These are phyloP conservation scores for Amorpha juglandis DNA, from an alignment of 2,888 invertebrate species.

Conservation along the genomic window DNA sequence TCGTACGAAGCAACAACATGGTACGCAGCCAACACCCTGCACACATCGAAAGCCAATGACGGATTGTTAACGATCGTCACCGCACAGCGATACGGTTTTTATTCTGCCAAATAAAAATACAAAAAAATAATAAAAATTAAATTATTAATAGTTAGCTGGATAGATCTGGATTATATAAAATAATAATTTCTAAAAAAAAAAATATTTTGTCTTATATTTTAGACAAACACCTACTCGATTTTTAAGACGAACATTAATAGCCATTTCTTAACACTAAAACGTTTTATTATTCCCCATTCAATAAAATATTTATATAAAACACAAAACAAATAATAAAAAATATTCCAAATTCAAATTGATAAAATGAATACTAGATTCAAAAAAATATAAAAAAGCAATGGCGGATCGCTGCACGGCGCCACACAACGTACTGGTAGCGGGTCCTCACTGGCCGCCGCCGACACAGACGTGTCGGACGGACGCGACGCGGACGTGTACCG, in stretches of 20 bases:
- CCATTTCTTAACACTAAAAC: too few relatives aligned
- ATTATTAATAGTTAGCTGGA: too few relatives aligned
- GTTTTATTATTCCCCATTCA: too few relatives aligned
- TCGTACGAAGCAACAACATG: constrained; percentile 50
- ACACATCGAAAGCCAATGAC: constrained; percentile 79
- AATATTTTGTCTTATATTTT: too few relatives aligned
- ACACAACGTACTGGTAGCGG: constrained; percentile 79
- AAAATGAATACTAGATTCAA: constrained; percentile 28
- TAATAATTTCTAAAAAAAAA: too few relatives aligned
- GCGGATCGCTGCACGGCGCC: constrained; percentile 74
- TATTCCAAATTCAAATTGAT: constrained; percentile 14
- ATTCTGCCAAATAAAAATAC: not conserved
- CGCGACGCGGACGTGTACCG: constrained; percentile 79
- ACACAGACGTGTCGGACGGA: constrained; percentile 78
- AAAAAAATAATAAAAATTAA: not conserved
- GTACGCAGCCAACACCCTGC: constrained; percentile 82
- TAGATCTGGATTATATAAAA: too few relatives aligned
- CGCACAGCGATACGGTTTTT: constrained; percentile 65
- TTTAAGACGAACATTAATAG: too few relatives aligned
- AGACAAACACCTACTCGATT: too few relatives aligned
- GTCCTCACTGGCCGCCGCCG: constrained; percentile 80
- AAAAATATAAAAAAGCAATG: constrained; percentile 43
- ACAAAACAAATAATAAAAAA: too few relatives aligned
- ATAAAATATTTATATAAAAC: too few relatives aligned
- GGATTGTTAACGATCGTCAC: constrained; percentile 59